phyloP scores from a whole-genome alignment of 2,113 vertebrate species.

The Pomatostomus ruficeps region DNA sequence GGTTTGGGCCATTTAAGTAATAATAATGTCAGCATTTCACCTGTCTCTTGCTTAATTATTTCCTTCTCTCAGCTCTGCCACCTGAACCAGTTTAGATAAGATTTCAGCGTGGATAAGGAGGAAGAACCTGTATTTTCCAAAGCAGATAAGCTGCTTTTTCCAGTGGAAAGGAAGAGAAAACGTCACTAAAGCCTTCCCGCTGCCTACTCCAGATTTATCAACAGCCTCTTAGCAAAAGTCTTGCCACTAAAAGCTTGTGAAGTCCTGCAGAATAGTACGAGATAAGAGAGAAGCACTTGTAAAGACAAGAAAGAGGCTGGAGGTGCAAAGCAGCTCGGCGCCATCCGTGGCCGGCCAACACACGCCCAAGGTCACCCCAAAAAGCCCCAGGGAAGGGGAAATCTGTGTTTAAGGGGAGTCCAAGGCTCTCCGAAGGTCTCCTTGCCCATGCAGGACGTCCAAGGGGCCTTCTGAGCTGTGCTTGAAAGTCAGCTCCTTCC shows the following conservation, averaged over 20 bases:
- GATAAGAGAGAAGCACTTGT: neutral
- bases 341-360: rapidly evolving
- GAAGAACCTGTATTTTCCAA: conserved; percentile 1
- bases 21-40: conserved; percentile 69
- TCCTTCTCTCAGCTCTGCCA: conserved; percentile 47
- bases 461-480: neutral
- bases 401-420: neutral
- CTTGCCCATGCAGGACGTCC: neutral
- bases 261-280: neutral
- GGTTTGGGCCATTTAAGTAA: conserved; percentile 57
- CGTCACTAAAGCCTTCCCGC: neutral
- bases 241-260: neutral
- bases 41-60: conserved; percentile 66
- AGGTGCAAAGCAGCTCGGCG: neutral
- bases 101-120: conserved; percentile 43
- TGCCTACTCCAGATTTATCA: neutral
- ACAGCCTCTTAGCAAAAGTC: neutral
- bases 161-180: neutral
- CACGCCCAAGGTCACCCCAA: neutral
- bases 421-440: neutral
- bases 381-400: neutral
- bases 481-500: neutral
- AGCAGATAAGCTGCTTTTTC: conserved; percentile 19
- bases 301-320: neutral
- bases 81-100: conserved; percentile 69